A percentile compares a stretch with the other conserved stretches of the same genome.
These are phyloP conservation scores for Drosophila serrata DNA, from an alignment of 1,140 invertebrate species.

Conservation along the genomic window DNA sequence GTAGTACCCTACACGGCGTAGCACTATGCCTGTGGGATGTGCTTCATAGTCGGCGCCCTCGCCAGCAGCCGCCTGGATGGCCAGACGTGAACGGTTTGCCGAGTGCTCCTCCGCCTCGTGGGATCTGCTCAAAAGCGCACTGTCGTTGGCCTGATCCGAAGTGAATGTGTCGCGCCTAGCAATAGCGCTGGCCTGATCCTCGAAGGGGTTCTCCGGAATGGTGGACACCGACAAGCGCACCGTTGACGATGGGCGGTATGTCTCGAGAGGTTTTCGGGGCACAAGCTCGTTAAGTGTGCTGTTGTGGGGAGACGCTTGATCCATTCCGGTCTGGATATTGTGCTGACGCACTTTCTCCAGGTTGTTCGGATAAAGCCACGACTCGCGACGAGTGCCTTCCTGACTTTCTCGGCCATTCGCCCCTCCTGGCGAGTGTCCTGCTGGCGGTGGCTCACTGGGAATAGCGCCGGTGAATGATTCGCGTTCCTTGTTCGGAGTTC, in stretches of 20 bases:
- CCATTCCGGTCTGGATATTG: conserved; percentile 67
- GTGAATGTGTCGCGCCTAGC: conserved; percentile 58
- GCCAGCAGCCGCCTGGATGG: conserved; percentile 45
- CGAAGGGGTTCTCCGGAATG: conserved; percentile 75
- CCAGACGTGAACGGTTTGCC: conserved; percentile 35
- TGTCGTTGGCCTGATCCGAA: conserved; percentile 68
- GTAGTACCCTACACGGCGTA: conserved; percentile 93
- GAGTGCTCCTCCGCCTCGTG: conserved; percentile 42
- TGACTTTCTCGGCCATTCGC: conserved; percentile 9
- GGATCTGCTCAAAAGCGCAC: conserved; percentile 55
- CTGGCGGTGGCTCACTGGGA: conserved; percentile 38
- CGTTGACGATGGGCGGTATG: conserved; percentile 47
- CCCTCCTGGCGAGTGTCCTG: not conserved
- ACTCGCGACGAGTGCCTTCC: conserved; percentile 72
- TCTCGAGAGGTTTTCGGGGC: conserved; percentile 76
- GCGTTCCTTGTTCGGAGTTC: conserved; percentile 24
- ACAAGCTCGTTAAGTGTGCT: conserved; percentile 74
- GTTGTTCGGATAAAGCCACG: conserved; percentile 83
- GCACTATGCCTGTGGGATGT: conserved; percentile 88
- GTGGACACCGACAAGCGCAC: conserved; percentile 69
- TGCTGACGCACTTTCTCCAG: conserved; percentile 78
- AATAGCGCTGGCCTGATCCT: conserved; percentile 64
- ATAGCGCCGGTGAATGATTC: conserved; percentile 66
- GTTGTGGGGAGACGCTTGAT: conserved; percentile 63
- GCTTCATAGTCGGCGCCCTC: conserved; percentile 83